Conservation (phyloP, 2,888 invertebrate species). For the Conops quadrifasciatus region DNA sequence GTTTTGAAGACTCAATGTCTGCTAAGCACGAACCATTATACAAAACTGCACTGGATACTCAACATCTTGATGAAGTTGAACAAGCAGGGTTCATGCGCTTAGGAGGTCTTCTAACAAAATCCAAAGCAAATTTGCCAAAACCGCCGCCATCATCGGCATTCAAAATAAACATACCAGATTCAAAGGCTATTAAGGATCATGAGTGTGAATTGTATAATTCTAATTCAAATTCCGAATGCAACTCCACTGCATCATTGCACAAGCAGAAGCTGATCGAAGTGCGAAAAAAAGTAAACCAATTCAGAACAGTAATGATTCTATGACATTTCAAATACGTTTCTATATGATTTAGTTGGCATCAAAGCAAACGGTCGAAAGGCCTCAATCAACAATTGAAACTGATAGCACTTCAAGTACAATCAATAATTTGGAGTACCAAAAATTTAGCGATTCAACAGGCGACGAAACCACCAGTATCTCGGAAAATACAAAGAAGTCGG, state of each 20-base stretch:
- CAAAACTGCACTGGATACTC: background rate
- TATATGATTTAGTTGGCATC: background rate
- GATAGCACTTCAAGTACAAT: constrained; percentile 1
- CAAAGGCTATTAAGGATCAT: background rate
- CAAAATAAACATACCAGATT: constrained; percentile 32
- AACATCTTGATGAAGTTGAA: constrained; percentile 13
- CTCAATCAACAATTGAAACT: background rate
- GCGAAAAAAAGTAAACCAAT: constrained; percentile 43
- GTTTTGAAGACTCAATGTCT: constrained; percentile 49
- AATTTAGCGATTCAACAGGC: constrained; percentile 11
- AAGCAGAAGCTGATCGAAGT: constrained; percentile 44
- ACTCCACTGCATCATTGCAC: constrained; percentile 22
- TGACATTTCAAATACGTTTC: no score
- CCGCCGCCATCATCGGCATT: constrained; percentile 41
- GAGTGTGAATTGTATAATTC: background rate
- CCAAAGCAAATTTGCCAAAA: constrained; percentile 42
- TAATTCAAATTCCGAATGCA: background rate
- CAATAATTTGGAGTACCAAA: background rate
- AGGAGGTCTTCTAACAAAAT: constrained; percentile 45
- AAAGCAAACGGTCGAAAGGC: background rate
- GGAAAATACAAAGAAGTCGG: background rate
- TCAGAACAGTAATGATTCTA: background rate
- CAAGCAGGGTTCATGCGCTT: constrained; percentile 40
- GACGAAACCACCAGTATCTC: background rate
- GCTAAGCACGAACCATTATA: constrained; percentile 18